These are phyloP conservation scores for Blennius ocellaris DNA, from an alignment of 2,113 vertebrate species.

Conservation along the genomic window DNA sequence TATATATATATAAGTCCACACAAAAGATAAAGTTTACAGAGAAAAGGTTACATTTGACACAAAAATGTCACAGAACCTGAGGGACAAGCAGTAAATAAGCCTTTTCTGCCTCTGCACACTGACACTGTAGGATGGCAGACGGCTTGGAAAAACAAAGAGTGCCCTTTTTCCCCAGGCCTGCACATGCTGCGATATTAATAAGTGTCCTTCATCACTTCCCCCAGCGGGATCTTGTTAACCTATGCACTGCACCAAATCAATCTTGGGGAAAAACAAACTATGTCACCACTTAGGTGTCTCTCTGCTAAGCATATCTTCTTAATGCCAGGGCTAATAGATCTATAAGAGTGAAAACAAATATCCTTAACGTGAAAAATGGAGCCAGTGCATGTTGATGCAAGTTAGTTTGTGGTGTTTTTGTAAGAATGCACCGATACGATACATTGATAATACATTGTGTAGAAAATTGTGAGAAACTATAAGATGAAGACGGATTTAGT, in stretches of 20 bases:
- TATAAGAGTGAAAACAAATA: background rate
- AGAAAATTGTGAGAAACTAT: background rate
- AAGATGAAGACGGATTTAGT: background rate
- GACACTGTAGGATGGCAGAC: constrained; percentile 51
- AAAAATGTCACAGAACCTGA: constrained; percentile 55
- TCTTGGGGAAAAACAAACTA: constrained; percentile 49
- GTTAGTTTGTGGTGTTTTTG: background rate
- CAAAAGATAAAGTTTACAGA: background rate
- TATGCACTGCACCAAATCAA: constrained; percentile 63
- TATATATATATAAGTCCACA: too few species aligned
- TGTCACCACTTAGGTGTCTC: constrained; percentile 43
- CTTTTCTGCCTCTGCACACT: constrained; percentile 10
- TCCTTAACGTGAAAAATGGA: background rate
- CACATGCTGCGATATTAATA: constrained; percentile 76
- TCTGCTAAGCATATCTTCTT: background rate
- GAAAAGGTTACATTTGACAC: constrained; percentile 42
- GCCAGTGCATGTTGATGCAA: background rate
- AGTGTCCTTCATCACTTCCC: constrained; percentile 71
- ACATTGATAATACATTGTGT: background rate
- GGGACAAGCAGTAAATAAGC: constrained; percentile 57
- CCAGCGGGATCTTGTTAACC: constrained; percentile 73
- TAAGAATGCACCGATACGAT: background rate
- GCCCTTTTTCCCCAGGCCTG: constrained; percentile 41
- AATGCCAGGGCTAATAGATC: constrained; percentile 5
- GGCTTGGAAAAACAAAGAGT: constrained; percentile 69